Percentiles rank a stretch among this genome's conserved stretches.
phyloP scores from a whole-genome alignment of 2,113 vertebrate genomes.

The Hepsetus odoe region DNA sequence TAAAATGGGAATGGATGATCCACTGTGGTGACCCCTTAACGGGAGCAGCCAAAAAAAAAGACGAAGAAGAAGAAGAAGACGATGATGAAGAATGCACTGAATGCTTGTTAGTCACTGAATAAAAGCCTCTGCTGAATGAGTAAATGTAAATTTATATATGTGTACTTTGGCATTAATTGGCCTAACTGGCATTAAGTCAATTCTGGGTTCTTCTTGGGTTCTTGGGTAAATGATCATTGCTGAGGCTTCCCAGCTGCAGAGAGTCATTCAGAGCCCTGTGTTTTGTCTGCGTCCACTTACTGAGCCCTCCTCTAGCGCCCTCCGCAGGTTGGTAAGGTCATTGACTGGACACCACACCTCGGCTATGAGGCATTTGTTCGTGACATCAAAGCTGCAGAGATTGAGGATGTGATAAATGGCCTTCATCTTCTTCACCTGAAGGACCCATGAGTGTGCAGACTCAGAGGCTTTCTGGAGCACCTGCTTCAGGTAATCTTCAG shows the following conservation, averaged over 20 bases:
- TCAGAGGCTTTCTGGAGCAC: constrained; percentile 91
- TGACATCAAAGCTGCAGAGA: constrained; percentile 97
- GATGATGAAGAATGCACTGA: too few species aligned
- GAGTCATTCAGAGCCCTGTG: not conserved
- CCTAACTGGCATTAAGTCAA: too few species aligned
- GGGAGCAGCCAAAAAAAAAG: too few species aligned
- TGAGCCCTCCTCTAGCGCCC: constrained; percentile 90
- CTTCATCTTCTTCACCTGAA: constrained; percentile 98
- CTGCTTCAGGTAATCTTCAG: constrained; percentile 92
- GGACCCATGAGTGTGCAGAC: constrained; percentile 83
- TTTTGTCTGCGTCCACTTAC: constrained; percentile 74
- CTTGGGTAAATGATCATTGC: too few species aligned
- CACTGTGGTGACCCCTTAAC: too few species aligned
- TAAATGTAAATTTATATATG: too few species aligned
- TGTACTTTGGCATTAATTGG: too few species aligned
- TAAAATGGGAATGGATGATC: too few species aligned
- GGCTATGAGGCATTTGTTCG: constrained; percentile 96
- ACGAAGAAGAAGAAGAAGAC: too few species aligned
- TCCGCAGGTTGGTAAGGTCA: constrained; percentile 83
- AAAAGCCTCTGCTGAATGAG: too few species aligned
- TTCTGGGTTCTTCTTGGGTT: too few species aligned
- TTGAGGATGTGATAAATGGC: constrained; percentile 96
- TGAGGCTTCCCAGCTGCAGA: not conserved
- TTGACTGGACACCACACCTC: constrained; percentile 96
- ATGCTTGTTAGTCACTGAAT: too few species aligned